Evolutionary conservation across 1,140 invertebrate species (phyloP).

Genomic region (Sesamia nonagrioides): DNA sequence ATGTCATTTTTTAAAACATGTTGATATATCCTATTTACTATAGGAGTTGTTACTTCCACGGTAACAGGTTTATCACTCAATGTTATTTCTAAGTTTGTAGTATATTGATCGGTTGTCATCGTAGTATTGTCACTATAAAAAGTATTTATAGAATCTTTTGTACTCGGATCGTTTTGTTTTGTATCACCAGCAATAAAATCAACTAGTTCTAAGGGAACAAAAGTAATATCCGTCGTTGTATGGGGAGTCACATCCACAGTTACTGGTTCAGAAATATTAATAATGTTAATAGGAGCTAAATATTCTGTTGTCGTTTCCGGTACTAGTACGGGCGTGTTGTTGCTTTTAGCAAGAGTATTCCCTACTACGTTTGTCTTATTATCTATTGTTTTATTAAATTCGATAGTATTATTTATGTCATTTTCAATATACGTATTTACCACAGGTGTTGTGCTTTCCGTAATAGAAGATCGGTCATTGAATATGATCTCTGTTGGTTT

Average conservation of each 20-base stretch:
- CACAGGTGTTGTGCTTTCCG: background rate
- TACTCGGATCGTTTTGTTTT: background rate
- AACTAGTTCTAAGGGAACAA: background rate
- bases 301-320: background rate
- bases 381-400: background rate
- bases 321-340: background rate
- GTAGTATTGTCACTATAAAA: background rate
- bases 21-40: background rate
- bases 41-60: background rate
- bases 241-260: background rate
- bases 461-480: background rate
- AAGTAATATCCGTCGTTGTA: background rate
- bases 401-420: background rate
- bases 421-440: background rate
- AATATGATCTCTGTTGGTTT: background rate
- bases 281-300: background rate
- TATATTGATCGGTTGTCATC: background rate
- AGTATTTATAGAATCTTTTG: background rate
- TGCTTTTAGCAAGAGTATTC: background rate
- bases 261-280: background rate
- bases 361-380: background rate
- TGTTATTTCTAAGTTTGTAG: background rate
- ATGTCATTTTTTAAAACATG: background rate
- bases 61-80: background rate
- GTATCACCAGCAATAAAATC: background rate